These are phyloP conservation scores for Clarias platycephalus DNA, from an alignment of 2,797 vertebrate genomes.

Conservation along the genomic window DNA sequence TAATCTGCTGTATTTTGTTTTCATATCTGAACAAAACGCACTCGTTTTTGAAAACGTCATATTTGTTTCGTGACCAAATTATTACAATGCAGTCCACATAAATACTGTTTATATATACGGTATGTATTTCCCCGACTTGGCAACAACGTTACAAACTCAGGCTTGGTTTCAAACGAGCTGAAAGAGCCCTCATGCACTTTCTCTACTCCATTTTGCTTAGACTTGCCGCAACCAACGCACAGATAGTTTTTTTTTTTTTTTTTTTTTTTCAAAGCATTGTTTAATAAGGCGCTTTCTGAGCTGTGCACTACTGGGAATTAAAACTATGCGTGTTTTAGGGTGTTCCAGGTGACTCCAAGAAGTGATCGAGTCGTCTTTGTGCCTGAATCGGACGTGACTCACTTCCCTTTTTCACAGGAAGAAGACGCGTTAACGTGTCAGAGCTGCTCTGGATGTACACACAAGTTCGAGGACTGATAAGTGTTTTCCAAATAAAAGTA, in stretches of 20 bases:
- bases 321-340: neutral
- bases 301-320: neutral
- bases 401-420: slow-evolving; percentile 28
- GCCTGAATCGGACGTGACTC: slow-evolving; percentile 13
- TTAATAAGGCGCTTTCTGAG: neutral
- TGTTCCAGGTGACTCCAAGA: neutral
- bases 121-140: neutral
- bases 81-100: neutral
- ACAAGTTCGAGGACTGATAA: neutral
- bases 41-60: neutral
- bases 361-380: neutral
- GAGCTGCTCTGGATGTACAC: slow-evolving; percentile 6
- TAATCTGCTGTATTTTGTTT: neutral
- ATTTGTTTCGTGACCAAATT: neutral
- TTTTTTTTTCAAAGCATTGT: neutral
- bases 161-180: neutral
- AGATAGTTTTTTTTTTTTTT: neutral
- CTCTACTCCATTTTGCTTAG: slow-evolving; percentile 8
- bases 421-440: slow-evolving; percentile 27
- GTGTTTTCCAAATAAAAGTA: neutral
- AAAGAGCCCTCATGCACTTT: slow-evolving; percentile 5
- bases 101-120: neutral
- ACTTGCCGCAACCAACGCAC: neutral
- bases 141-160: neutral
- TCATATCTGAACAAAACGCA: neutral